A percentile compares a stretch with the other conserved stretches of the same genome.
phyloP scores from a whole-genome alignment of 2,888 invertebrate genomes.

The Hirtodrosophila histrioides region DNA sequence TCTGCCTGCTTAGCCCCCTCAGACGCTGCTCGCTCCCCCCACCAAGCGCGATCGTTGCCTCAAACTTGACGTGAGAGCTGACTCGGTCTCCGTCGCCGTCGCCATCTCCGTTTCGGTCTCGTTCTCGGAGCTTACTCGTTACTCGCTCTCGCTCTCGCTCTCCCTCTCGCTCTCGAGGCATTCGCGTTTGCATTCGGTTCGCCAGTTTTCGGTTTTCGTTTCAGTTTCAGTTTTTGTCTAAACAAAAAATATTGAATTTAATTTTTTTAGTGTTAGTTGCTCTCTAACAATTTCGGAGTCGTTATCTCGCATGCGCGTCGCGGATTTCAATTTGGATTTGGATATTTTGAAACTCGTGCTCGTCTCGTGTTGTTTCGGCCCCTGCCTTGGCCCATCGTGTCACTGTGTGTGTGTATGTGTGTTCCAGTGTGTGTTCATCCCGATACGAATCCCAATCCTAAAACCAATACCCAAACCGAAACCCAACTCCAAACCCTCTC shows the following conservation, averaged over 20 bases:
- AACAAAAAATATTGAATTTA: slow-evolving; percentile 83
- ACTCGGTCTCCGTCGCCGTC: slow-evolving; percentile 17
- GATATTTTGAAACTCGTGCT: slow-evolving; percentile 6
- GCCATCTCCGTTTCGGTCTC: slow-evolving; percentile 15
- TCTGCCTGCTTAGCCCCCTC: slow-evolving; percentile 16
- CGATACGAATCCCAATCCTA: not conserved
- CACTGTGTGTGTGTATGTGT: slow-evolving; percentile 23
- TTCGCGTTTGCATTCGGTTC: slow-evolving; percentile 70
- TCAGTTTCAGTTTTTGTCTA: slow-evolving; percentile 75
- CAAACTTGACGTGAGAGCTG: slow-evolving; percentile 30
- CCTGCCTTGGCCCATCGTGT: slow-evolving; percentile 8
- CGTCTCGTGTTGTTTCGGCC: slow-evolving; percentile 12
- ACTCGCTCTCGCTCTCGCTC: slow-evolving; percentile 29
- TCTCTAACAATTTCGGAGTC: slow-evolving; percentile 84
- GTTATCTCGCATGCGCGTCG: slow-evolving; percentile 83
- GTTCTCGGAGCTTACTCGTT: slow-evolving; percentile 21
- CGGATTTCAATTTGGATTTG: slow-evolving; percentile 40
- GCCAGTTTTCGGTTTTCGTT: slow-evolving; percentile 65
- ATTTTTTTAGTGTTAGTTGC: slow-evolving; percentile 83
- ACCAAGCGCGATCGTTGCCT: slow-evolving; percentile 28
- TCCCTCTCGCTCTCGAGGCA: slow-evolving; percentile 47
- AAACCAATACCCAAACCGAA: not conserved
- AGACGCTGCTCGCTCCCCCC: not conserved
- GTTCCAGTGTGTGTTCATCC: slow-evolving; percentile 19
- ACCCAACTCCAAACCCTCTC: no score